phyloP scores from a whole-genome alignment of 1,140 invertebrate species.

The Drosophila repleta region DNA sequence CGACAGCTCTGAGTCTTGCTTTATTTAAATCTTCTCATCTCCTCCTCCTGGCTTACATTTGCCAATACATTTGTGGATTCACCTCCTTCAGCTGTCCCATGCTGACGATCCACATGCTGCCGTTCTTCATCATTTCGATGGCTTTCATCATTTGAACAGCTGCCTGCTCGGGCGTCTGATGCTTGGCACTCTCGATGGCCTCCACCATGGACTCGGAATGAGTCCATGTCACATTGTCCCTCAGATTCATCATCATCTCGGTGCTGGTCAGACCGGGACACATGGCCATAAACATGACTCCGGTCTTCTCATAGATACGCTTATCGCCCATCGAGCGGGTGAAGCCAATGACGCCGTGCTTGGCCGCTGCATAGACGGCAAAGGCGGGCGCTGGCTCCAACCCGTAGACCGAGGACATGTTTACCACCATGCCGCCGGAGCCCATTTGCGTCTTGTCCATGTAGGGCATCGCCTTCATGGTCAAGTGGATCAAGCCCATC shows the following conservation, averaged over 20 bases:
- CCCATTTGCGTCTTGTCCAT: slow-evolving; percentile 87
- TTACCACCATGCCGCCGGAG: slow-evolving; percentile 87
- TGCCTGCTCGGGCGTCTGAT: slow-evolving; percentile 70
- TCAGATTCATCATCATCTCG: slow-evolving; percentile 76
- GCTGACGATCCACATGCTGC: slow-evolving; percentile 72
- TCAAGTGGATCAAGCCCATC: slow-evolving; percentile 70
- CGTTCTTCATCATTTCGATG: slow-evolving; percentile 75
- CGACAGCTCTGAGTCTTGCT: too few species aligned
- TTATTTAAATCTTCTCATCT: too few species aligned
- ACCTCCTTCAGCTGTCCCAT: slow-evolving; percentile 72
- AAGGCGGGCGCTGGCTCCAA: slow-evolving; percentile 78
- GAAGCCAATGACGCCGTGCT: slow-evolving; percentile 85
- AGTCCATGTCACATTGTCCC: slow-evolving; percentile 70
- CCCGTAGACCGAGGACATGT: slow-evolving; percentile 87
- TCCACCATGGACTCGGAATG: slow-evolving; percentile 65
- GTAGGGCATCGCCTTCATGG: slow-evolving; percentile 60
- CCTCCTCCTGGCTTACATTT: slow-evolving; percentile 63
- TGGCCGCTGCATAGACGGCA: slow-evolving; percentile 85
- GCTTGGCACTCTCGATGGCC: slow-evolving; percentile 68
- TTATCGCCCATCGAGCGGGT: slow-evolving; percentile 83
- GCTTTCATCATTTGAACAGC: slow-evolving; percentile 69
- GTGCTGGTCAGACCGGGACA: slow-evolving; percentile 71
- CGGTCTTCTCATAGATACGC: slow-evolving; percentile 62
- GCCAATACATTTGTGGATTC: slow-evolving; percentile 66
- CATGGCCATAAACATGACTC: slow-evolving; percentile 70